Base-by-base conservation (phyloP, 2,113 vertebrate genomes). In the Gopherus evgoodei region DNA sequence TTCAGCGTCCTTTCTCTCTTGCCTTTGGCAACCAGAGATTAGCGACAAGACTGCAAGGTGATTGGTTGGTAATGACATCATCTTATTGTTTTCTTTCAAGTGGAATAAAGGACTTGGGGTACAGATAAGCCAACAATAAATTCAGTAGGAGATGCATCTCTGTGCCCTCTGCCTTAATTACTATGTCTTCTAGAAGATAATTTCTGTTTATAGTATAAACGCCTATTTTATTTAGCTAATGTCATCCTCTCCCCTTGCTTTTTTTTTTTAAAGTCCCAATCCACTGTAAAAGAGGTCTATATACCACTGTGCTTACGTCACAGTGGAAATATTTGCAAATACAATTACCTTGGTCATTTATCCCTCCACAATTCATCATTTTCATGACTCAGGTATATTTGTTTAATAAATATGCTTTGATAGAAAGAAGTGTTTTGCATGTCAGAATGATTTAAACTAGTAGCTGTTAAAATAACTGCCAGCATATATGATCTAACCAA, bases 21-120 rank as follows among this genome's bases (percentile, higher is more conserved):
- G 1, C 80, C 13, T 3, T 0, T 8, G 38, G 31, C 38, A 81
- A 25, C n/a, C 1, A 8, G n/a, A n/a, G 65, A 86, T 49, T 1
- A 79, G 27, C 0, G 25, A 53, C 11, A 16, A 88, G 81, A 35
- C 57, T 31, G 38, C 9, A 16, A 8, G 11, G 31, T 1, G 47
- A 82, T 62, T 62, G 83, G 22, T 35, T 91, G 6, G 47, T 22
- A 84, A 88, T 65, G 79, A 81, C 69, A 87, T 84, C 93, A 86
- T 1, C n/a, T 27, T 62, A 54, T 90, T 78, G 79, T 83, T 80
- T 47, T 78, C 76, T 83, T 83, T 65, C 84, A 50, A 53, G 86
- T 31, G 54, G 65, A 79, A 57, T 6, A 35, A 50, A 86, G 81
- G 81, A 29, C 89, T 78, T 88, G 87, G 83, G 62, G 88, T 57